Evolutionary conservation across 2,113 vertebrate genomes (phyloP).

Genomic region (Carollia perspicillata): DNA sequence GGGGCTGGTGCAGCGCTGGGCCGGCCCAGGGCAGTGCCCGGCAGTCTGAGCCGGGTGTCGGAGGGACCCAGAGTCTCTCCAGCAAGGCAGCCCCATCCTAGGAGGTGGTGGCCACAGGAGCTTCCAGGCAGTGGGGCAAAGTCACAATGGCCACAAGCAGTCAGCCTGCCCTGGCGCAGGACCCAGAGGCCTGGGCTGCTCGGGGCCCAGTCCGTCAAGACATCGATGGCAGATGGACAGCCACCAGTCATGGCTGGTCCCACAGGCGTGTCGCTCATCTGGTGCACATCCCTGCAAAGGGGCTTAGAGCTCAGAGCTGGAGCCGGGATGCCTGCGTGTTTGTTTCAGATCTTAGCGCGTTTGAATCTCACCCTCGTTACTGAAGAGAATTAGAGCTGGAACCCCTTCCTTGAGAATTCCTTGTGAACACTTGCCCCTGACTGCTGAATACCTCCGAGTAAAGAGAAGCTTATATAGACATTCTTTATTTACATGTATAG

Average conservation of each 20-base stretch:
- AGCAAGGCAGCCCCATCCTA: accelerated
- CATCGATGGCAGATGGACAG: accelerated
- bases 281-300: too few species aligned
- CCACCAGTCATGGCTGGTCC: not conserved
- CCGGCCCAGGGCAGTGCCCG: not conserved
- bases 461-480: not conserved
- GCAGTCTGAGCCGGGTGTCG: not conserved
- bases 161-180: not conserved
- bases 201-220: not conserved
- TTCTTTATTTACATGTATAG: not conserved
- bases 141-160: accelerated
- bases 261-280: not conserved
- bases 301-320: not conserved
- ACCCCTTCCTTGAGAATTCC: not conserved
- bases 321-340: not conserved
- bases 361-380: not conserved
- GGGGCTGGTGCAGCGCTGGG: accelerated
- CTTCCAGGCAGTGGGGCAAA: too few species aligned
- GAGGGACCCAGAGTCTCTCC: not conserved
- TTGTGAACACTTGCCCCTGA: not conserved
- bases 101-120: not conserved
- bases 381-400: not conserved
- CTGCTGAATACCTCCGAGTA: not conserved
- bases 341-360: not conserved
- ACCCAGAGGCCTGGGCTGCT: not conserved